Percentiles rank a stretch among this genome's conserved stretches.
Evolutionary conservation across 2,888 invertebrate species (phyloP).

Genomic region (Temnothorax ravouxi): DNA sequence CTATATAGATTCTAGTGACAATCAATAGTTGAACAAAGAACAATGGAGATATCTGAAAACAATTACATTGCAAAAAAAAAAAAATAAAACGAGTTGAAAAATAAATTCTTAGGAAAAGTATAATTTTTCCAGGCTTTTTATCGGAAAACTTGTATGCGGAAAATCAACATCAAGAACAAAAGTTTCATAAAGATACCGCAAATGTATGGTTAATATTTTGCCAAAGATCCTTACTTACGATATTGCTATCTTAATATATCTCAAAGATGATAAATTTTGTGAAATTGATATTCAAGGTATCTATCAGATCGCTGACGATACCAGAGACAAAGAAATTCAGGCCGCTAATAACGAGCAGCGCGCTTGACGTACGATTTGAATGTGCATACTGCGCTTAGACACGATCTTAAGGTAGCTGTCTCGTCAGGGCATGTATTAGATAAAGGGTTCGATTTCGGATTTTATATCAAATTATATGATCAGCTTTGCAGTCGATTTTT

Average conservation of each 20-base stretch:
- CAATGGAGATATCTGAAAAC: not conserved
- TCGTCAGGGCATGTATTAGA: no score
- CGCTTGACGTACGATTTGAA: slow-evolving; percentile 41
- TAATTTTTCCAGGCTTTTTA: not conserved
- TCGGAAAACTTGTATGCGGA: not conserved
- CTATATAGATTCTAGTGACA: not conserved
- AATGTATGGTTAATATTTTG: slow-evolving; percentile 2
- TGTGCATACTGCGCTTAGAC: slow-evolving; percentile 43
- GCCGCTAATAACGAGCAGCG: slow-evolving; percentile 38
- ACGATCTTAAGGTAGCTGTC: no score
- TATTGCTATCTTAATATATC: slow-evolving; percentile 17
- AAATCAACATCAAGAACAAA: not conserved
- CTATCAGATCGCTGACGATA: not conserved
- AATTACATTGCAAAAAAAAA: not conserved
- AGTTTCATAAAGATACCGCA: not conserved
- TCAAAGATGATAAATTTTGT: slow-evolving; percentile 3
- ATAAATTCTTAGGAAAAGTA: not conserved
- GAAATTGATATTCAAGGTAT: not conserved
- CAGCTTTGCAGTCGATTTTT: no score
- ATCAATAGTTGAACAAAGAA: not conserved
- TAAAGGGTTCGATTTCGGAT: no score
- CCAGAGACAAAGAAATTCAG: slow-evolving; percentile 28
- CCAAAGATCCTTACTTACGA: not conserved
- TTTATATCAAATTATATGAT: no score
- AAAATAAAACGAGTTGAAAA: not conserved